Conservation (phyloP, 35 echinoderm and acorn worm species). For the Lytechinus pictus region DNA sequence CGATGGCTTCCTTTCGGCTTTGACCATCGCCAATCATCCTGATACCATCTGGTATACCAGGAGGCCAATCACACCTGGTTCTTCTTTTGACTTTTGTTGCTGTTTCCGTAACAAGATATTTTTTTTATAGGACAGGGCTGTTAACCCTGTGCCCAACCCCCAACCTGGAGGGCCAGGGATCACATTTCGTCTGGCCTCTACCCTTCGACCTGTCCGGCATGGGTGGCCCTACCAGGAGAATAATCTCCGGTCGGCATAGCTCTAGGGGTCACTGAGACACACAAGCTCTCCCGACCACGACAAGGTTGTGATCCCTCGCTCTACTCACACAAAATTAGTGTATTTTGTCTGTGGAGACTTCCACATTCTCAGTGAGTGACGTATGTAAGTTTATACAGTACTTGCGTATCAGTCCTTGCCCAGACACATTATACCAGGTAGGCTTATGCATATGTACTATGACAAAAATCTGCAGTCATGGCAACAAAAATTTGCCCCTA, state of each 20-base stretch:
- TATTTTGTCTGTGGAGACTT: too few relatives aligned
- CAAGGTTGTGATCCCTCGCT: too few relatives aligned
- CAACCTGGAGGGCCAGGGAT: conserved; percentile 53
- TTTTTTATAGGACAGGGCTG: conserved; percentile 27
- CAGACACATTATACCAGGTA: too few relatives aligned
- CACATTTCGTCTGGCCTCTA: conserved; percentile 42
- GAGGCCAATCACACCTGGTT: neutral
- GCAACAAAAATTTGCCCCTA: too few relatives aligned
- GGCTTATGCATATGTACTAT: too few relatives aligned
- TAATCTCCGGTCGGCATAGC: conserved; percentile 38
- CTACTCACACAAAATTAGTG: too few relatives aligned
- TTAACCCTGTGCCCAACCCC: conserved; percentile 42
- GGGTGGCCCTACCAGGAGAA: conserved; percentile 35
- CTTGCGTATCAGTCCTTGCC: too few relatives aligned
- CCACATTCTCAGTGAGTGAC: too few relatives aligned
- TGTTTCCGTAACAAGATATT: conserved; percentile 36
- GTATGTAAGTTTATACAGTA: too few relatives aligned
- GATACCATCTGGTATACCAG: conserved; percentile 8
- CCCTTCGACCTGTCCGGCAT: conserved; percentile 29
- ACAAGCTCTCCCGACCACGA: too few relatives aligned
- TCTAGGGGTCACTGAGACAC: too few relatives aligned
- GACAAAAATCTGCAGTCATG: too few relatives aligned
- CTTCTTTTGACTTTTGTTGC: conserved; percentile 20
- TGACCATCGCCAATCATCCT: conserved; percentile 34
- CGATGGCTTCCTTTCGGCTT: conserved; percentile 43